Percentiles rank a stretch among this genome's conserved stretches.
Evolutionary conservation across 2,888 invertebrate species (phyloP).

Genomic region (Amphipyra berbera): DNA sequence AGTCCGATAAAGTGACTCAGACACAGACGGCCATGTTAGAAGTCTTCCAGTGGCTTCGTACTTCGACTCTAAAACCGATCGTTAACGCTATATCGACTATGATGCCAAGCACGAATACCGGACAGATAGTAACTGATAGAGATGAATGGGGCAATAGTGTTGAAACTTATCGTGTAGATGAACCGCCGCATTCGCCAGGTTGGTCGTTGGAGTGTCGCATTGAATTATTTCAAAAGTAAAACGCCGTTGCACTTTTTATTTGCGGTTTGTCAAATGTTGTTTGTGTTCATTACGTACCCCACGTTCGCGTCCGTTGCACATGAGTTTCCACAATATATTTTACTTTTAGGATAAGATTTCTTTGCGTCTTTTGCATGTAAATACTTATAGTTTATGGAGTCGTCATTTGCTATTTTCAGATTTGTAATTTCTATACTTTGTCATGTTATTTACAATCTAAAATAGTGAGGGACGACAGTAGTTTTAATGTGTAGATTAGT

Average conservation of each 20-base stretch:
- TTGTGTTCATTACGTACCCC: constrained; percentile 64
- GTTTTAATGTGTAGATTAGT: constrained; percentile 54
- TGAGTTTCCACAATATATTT: constrained; percentile 46
- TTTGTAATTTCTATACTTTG: constrained; percentile 1
- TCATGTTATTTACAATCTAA: constrained; percentile 16
- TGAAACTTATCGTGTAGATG: constrained; percentile 87
- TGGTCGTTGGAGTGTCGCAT: constrained; percentile 87
- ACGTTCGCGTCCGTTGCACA: constrained; percentile 64
- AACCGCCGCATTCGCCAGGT: constrained; percentile 88
- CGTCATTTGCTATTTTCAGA: constrained; percentile 35
- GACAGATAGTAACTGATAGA: constrained; percentile 78
- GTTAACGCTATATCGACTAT: constrained; percentile 81
- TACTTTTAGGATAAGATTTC: constrained; percentile 48
- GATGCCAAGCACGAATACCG: constrained; percentile 75
- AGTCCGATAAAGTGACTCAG: constrained; percentile 84
- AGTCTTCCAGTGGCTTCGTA: constrained; percentile 87
- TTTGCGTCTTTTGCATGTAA: constrained; percentile 63
- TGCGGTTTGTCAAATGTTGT: constrained; percentile 68
- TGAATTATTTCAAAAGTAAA: constrained; percentile 75
- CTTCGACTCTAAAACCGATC: constrained; percentile 86
- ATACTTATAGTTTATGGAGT: constrained; percentile 33
- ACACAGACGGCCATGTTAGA: constrained; percentile 88
- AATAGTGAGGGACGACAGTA: constrained; percentile 37
- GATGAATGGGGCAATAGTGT: constrained; percentile 87
- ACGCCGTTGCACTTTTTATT: constrained; percentile 84